Evolutionary conservation across 2,888 invertebrate species (phyloP).

Genomic region (Ferdinandea cuprea): DNA sequence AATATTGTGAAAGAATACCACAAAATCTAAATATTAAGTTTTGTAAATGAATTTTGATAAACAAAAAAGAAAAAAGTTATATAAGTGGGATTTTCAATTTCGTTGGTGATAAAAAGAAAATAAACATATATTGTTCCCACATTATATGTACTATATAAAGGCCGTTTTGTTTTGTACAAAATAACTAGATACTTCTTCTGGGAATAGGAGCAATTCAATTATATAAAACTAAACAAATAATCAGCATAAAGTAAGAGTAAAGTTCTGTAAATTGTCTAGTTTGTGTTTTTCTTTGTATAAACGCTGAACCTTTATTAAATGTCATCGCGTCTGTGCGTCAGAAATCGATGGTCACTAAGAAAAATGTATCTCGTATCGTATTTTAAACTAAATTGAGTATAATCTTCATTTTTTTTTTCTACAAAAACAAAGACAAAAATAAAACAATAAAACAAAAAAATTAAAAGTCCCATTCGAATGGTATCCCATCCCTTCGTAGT

Average conservation of each 20-base stretch:
- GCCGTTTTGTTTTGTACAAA: slow-evolving; percentile 68
- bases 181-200: slow-evolving; percentile 49
- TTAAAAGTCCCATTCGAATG: slow-evolving; percentile 66
- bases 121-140: slow-evolving; percentile 62
- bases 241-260: slow-evolving; percentile 10
- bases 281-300: slow-evolving; percentile 32
- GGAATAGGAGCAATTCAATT: slow-evolving; percentile 60
- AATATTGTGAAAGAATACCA: slow-evolving; percentile 29
- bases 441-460: no score
- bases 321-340: slow-evolving; percentile 18
- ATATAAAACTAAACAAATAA: slow-evolving; percentile 4
- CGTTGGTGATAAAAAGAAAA: slow-evolving; percentile 61
- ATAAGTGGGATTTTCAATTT: slow-evolving; percentile 64
- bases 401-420: not conserved
- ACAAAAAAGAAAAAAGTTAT: slow-evolving; percentile 55
- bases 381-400: slow-evolving; percentile 31
- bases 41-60: slow-evolving; percentile 75
- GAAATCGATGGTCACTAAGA: slow-evolving; percentile 5
- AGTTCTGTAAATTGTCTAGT: not conserved
- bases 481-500: slow-evolving; percentile 58
- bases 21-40: slow-evolving; percentile 62
- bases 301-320: slow-evolving; percentile 25
- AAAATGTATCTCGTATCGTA: slow-evolving; percentile 44
- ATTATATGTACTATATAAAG: slow-evolving; percentile 28
- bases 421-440: slow-evolving; percentile 8